Percentiles rank a stretch among this genome's conserved stretches.
These are phyloP conservation scores for Andrena minutula DNA, from an alignment of 2,888 invertebrate species.

Conservation along the genomic window DNA sequence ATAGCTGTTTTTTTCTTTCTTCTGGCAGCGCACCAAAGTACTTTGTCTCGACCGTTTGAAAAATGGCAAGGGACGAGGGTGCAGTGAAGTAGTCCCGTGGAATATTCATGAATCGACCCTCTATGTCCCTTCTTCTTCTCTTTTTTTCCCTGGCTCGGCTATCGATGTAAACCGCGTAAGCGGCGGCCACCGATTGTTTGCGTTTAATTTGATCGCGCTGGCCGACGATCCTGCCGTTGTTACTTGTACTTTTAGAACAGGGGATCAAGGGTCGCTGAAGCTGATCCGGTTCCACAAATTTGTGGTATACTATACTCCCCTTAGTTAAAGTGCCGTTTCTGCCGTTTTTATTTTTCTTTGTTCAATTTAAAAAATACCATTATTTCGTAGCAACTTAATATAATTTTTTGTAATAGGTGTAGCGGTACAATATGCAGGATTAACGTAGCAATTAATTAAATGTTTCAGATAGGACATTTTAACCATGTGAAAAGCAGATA, in stretches of 20 bases:
- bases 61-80: constrained; percentile 39
- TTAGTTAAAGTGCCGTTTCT: too few species aligned
- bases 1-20: constrained; percentile 21
- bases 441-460: too few species aligned
- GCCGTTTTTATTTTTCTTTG: too few species aligned
- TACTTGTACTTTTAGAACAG: constrained; percentile 3
- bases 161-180: constrained; percentile 38
- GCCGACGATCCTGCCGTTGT: constrained; percentile 18
- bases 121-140: not conserved
- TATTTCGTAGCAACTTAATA: too few species aligned
- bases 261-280: constrained; percentile 4
- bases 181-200: constrained; percentile 39
- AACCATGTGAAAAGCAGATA: too few species aligned
- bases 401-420: too few species aligned
- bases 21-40: constrained; percentile 53
- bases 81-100: constrained; percentile 14
- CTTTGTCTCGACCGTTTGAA: constrained; percentile 52
- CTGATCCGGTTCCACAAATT: constrained; percentile 18
- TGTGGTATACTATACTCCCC: not conserved
- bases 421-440: too few species aligned
- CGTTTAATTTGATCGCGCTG: constrained; percentile 42
- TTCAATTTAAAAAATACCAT: too few species aligned
- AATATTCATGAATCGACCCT: not conserved
- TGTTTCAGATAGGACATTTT: too few species aligned
- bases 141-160: constrained; percentile 3